A percentile compares a stretch with the other conserved stretches of the same genome.
These are phyloP conservation scores for Plecturocebus donacophilus DNA, from an alignment of 2,113 vertebrate genomes.

Conservation along the genomic window DNA sequence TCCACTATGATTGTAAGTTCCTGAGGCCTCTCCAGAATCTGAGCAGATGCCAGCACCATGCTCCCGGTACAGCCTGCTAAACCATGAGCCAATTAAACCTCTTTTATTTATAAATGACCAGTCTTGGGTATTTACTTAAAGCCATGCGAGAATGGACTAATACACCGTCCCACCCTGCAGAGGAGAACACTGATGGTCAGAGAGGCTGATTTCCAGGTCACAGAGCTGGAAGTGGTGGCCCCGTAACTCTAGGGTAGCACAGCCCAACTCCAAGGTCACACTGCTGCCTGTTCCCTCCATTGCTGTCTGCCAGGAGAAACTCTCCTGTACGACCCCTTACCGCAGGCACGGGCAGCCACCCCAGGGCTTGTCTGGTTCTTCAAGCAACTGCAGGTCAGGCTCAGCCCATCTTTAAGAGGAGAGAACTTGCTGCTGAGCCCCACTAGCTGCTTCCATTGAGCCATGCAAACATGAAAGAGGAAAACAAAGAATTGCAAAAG, in stretches of 20 bases:
- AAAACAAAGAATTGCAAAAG: neutral
- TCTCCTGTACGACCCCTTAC: too few relatives aligned
- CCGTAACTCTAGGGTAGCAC: neutral
- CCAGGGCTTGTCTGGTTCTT: neutral
- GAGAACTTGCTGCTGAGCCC: neutral
- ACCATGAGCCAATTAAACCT: too few relatives aligned
- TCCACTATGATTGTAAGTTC: too few relatives aligned
- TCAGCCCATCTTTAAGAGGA: neutral
- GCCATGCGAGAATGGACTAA: too few relatives aligned
- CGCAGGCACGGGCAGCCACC: too few relatives aligned
- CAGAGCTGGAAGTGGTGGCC: fast-evolving
- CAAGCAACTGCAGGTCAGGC: fast-evolving
- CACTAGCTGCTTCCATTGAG: neutral
- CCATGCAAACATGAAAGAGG: neutral
- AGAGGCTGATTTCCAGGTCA: neutral
- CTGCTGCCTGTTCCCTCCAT: neutral
- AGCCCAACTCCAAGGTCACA: neutral
- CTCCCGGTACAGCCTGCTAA: too few relatives aligned
- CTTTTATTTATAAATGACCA: too few relatives aligned
- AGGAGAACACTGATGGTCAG: neutral
- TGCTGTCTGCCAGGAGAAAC: fast-evolving
- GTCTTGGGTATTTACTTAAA: too few relatives aligned
- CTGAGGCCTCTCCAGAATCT: too few relatives aligned
- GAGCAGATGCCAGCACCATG: too few relatives aligned
- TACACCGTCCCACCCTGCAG: neutral